Evolutionary conservation across 2,113 vertebrate species (phyloP), one percentile per base, ranked within the genome.

Genomic region (Xenopus laevis): DNA sequence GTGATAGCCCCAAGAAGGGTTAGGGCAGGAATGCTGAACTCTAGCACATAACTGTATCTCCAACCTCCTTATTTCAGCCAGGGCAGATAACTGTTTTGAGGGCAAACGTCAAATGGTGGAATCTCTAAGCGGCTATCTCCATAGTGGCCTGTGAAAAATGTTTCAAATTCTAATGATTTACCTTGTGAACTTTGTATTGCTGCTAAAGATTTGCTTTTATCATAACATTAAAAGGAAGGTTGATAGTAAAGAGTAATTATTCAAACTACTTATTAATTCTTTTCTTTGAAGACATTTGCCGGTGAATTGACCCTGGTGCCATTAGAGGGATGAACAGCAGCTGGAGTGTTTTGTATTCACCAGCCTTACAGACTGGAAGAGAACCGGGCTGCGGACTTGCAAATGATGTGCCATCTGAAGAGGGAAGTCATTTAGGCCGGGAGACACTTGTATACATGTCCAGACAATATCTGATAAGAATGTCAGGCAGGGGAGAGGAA

Each of bases 321-420:
- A 60, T 74, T 74, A 61, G 58, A 65, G 44, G 59, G 55, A 74
- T 50, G 55, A 58, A 60, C 33, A 68, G 40, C 72, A 74, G 72
- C 64, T 68, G 72, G 55, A 65, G 67, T 50, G 58, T 55, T 33
- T 45, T 58, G 21, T 61, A 47, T 60, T 53, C 64, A 58, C 40
- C 63, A 20, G 65, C 18, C 53, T 66, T 20, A 52, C 72, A 46
- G 65, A 23, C 64, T 74, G 65, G 15, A 74, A 74, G 55, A 68
- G 16, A 74, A 59, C 52, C 46, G 65, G 71, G 44, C 61, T 50
- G 72, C 64, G 67, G 64, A 74, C 64, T 40, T 60, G 52, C 55
- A 60, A 66, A 74, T 61, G 45, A 68, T 68, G 64, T 60, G 72
- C 64, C 63, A 50, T 74, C 53, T 74, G 65, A 74, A 74, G 13